A percentile compares a stretch with the other conserved stretches of the same genome.
Evolutionary conservation across 2,113 vertebrate genomes (phyloP).

Genomic region (Nerophis ophidion): DNA sequence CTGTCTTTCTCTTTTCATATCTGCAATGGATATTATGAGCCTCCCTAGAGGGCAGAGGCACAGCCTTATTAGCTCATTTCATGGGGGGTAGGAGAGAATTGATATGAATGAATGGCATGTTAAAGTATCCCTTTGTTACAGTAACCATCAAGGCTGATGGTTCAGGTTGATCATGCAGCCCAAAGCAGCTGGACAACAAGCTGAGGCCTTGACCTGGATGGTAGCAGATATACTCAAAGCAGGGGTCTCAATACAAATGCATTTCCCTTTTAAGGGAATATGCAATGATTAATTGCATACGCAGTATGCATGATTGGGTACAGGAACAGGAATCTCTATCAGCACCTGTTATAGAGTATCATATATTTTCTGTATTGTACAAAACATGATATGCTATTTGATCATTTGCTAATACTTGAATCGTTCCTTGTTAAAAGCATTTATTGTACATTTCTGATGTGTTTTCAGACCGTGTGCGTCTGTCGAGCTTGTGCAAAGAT

Average conservation of each 20-base stretch:
- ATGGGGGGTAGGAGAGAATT: constrained; percentile 60
- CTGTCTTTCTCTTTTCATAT: constrained; percentile 57
- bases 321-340: constrained; percentile 15
- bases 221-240: constrained; percentile 49
- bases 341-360: constrained; percentile 11
- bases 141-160: constrained; percentile 69
- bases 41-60: constrained; percentile 69
- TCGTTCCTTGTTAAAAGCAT: constrained; percentile 13
- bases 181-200: constrained; percentile 61
- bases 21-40: constrained; percentile 68
- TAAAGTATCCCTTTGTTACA: constrained; percentile 69
- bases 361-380: not conserved
- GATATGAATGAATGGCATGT: constrained; percentile 67
- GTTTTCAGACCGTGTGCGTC: constrained; percentile 2
- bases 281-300: constrained; percentile 10
- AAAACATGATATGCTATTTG: not conserved
- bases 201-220: constrained; percentile 60
- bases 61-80: constrained; percentile 74
- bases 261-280: constrained; percentile 55
- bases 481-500: constrained; percentile 44
- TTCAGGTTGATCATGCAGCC: constrained; percentile 66
- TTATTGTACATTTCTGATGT: constrained; percentile 15
- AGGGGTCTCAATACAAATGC: constrained; percentile 61
- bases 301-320: constrained; percentile 5
- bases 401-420: not conserved